Base-by-base conservation (phyloP, 2,113 vertebrate species). In the Herpailurus yagouaroundi region DNA sequence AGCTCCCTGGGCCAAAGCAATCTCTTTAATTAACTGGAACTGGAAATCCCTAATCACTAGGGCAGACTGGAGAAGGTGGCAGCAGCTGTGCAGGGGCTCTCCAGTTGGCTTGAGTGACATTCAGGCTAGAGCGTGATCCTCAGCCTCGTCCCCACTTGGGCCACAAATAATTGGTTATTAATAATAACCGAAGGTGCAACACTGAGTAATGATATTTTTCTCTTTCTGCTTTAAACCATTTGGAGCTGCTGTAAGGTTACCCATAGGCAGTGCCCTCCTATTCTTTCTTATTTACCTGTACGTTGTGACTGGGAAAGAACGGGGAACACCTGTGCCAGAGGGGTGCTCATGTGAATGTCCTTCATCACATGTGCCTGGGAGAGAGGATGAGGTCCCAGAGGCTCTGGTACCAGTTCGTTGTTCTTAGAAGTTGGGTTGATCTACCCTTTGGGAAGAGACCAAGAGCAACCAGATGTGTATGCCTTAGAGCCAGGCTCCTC, bases 1-100 rank as follows among this genome's bases (percentile, higher is more conserved):
- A 52, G 57, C 73, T 95, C 64, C 84, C 82, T 50, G 77, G 50
- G 38, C 18, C 60, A 52, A n/a, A 83, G 64, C 52, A 12, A 31
- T 76, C 77, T 86, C 91, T 73, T 73, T 97, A 84, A 82, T 83
- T 71, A 82, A n/a, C 29, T 66, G 68, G 77, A 74, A 63, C 71
- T 74, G 63, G n/a, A 92, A 57, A 27, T 86, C n/a, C 79, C 38
- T 64, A 66, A 63, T 63, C 64, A 27, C 60, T 66, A 63, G 16
- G n/a, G 55, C 52, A 50, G 23, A 23, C 55, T 63, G 31, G n/a
- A 41, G 52, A 48, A 66, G 57, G 41, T 12, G 1, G 55, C 36
- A 13, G 55, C 55, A 57, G n/a, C 23, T 11, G 9, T 55, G 6
- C 31, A 27, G 18, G 23, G 45, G 31, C 31, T 66, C 52, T 91